phyloP scores from a whole-genome alignment of 2,113 vertebrate species.

The Mastomys coucha region DNA sequence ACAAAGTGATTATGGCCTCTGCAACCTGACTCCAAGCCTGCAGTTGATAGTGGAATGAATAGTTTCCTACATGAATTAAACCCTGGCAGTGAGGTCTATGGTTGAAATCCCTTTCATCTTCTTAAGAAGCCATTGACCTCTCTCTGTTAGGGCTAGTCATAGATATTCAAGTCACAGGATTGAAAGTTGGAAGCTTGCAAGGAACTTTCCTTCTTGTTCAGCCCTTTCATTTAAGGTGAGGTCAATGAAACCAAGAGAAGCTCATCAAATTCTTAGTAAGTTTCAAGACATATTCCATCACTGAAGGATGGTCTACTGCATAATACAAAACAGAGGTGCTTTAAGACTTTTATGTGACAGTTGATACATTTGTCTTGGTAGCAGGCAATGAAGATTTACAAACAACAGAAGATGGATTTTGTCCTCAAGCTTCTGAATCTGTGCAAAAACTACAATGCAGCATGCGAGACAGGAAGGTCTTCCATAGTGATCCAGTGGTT shows the following conservation, averaged over 20 bases:
- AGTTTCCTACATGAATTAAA: slow-evolving; percentile 70
- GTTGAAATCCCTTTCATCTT: slow-evolving; percentile 61
- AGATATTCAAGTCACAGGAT: slow-evolving; percentile 22
- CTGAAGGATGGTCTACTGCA: too few species aligned
- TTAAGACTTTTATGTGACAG: not conserved
- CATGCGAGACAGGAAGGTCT: too few species aligned
- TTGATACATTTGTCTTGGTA: not conserved
- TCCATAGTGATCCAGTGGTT: not conserved
- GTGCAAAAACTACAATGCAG: accelerated
- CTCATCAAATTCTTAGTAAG: not conserved
- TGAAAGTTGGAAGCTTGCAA: not conserved
- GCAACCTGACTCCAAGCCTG: slow-evolving; percentile 36
- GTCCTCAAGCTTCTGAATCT: not conserved
- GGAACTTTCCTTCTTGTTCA: not conserved
- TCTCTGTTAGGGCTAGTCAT: not conserved
- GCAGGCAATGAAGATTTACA: not conserved
- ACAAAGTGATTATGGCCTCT: slow-evolving; percentile 31
- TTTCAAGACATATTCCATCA: not conserved
- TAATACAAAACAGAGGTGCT: not conserved
- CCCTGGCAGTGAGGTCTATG: not conserved
- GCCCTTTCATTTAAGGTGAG: slow-evolving; percentile 10
- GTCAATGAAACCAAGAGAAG: not conserved
- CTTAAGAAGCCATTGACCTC: slow-evolving; percentile 25
- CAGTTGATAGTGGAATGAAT: slow-evolving; percentile 37
- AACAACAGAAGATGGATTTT: not conserved